These are phyloP conservation scores for Oligia fasciuncula DNA, from an alignment of 2,888 invertebrate species.

Conservation along the genomic window DNA sequence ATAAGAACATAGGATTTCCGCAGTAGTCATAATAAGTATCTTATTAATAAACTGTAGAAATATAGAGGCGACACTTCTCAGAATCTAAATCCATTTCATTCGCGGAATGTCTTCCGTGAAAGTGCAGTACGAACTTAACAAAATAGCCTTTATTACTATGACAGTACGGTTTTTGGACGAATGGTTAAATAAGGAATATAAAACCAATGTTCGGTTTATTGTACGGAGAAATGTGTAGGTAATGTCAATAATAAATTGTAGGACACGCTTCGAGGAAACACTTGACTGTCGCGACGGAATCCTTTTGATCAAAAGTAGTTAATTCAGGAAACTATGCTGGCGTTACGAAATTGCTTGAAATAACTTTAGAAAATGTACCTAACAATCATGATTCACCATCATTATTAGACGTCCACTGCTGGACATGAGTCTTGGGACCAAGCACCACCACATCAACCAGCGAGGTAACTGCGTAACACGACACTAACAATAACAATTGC, in stretches of 20 bases:
- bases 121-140: conserved; percentile 59
- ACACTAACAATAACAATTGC: too few relatives aligned
- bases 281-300: conserved; percentile 25
- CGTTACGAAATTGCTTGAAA: not conserved
- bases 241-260: conserved; percentile 74
- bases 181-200: conserved; percentile 66
- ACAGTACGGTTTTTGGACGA: conserved; percentile 22
- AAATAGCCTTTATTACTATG: conserved; percentile 35
- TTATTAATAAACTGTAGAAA: conserved; percentile 63
- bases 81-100: conserved; percentile 79
- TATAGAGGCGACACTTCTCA: conserved; percentile 72
- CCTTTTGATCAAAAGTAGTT: conserved; percentile 49
- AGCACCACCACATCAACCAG: not conserved
- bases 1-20: conserved; percentile 52
- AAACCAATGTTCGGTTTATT: conserved; percentile 68
- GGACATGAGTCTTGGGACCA: not conserved
- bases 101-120: conserved; percentile 79
- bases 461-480: too few relatives aligned
- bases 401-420: not conserved
- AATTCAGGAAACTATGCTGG: conserved; percentile 13
- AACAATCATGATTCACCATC: not conserved
- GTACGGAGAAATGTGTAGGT: conserved; percentile 70
- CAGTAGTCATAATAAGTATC: conserved; percentile 44
- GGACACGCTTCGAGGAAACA: conserved; percentile 64
- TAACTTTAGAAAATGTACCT: not conserved